Evolutionary conservation across 2,113 vertebrate species (phyloP), one percentile per base, ranked within the genome.

Genomic region (Redunca redunca): DNA sequence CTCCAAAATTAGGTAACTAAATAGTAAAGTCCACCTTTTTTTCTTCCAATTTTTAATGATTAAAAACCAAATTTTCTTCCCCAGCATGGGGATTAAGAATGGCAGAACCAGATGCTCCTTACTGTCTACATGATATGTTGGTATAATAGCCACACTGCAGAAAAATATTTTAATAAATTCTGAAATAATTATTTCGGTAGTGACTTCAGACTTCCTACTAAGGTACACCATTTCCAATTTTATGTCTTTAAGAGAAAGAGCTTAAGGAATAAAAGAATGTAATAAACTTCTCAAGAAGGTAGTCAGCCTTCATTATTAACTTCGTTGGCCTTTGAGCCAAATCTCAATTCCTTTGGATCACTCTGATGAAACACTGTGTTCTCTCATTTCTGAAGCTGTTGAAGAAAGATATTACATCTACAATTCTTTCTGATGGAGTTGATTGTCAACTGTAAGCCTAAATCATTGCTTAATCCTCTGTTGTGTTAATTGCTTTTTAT

Each of bases 291-390:
- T 0, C 71, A 92, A 94, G 85, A 95, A 91, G 82, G 85, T 97
- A 98, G 97, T 97, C 92, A 97, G 94, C 36, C 19, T 91, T 98
- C 55, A 53, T 97, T 98, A 96, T 97, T 98, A 92, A 93, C 90
- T 98, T 92, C 21, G 21, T 57, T 97, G 92, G 83, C 96, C 98
- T 91, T 93, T 98, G 95, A 98, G 85, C 96, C 88, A 93, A 60
- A 84, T 98, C 89, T 97, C 90, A 93, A 17, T 98, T 96, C 95
- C 93, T 95, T 30, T n/a, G 58, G 48, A 88, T 97, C 87, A 46
- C 28, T 84, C 33, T 82, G 83, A 82, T 92, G 90, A 86, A 90
- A 52, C 77, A 23, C 33, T 55, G 46, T 92, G 50, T 84, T 91
- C 84, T 83, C 25, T 88, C 89, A 53, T 94, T 93, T 53, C 88